These are phyloP conservation scores for Trachemys scripta DNA, from an alignment of 2,113 vertebrate species.

Conservation along the genomic window DNA sequence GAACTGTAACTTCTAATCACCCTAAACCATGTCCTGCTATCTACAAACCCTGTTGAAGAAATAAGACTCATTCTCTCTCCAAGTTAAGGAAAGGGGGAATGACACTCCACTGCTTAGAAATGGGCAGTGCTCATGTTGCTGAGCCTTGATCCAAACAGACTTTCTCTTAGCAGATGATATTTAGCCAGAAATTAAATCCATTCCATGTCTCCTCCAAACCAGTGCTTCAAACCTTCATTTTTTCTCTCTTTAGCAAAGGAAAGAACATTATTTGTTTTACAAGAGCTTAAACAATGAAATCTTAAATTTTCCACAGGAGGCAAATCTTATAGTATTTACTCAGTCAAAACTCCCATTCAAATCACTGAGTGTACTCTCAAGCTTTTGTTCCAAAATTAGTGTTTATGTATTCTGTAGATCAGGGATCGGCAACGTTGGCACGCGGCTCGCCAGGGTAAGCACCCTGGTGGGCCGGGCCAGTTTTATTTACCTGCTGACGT, in stretches of 20 bases:
- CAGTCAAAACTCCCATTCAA: neutral
- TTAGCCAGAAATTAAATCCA: neutral
- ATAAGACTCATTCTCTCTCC: neutral
- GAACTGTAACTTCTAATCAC: no score
- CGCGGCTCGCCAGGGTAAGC: no score
- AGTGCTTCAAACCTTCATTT: neutral
- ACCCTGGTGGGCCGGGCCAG: no score
- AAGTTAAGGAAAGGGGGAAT: neutral
- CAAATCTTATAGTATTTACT: neutral
- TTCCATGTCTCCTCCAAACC: neutral
- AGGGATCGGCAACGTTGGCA: no score
- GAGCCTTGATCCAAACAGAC: neutral
- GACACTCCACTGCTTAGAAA: neutral
- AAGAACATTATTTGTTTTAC: neutral
- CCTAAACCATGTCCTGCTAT: no score
- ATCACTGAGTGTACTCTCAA: neutral
- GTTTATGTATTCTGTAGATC: neutral
- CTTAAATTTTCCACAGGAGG: neutral
- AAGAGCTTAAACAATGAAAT: neutral
- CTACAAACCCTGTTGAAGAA: neutral
- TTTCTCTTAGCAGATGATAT: neutral
- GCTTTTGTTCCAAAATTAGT: neutral
- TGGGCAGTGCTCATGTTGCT: neutral
- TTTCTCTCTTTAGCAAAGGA: neutral
- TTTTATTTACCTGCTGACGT: no score